Percentiles rank a stretch among this genome's conserved stretches.
These are phyloP conservation scores for Alosa alosa DNA, from an alignment of 2,113 vertebrate genomes.

Conservation along the genomic window DNA sequence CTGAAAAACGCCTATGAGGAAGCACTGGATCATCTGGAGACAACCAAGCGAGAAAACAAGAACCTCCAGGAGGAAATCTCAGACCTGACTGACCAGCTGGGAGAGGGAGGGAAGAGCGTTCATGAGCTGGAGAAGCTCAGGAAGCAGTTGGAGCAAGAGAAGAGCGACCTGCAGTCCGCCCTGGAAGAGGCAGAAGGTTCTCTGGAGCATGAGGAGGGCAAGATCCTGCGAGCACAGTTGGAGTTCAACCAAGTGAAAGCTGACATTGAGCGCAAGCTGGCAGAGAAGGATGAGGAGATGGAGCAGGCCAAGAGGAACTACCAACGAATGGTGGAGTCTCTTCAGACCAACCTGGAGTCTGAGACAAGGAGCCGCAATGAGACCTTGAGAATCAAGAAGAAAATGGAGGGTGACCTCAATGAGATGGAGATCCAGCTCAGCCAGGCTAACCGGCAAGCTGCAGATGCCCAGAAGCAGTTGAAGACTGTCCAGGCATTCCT, in stretches of 20 bases:
- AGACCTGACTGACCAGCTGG: constrained; percentile 81
- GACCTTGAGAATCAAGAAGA: constrained; percentile 81
- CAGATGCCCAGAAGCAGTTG: constrained; percentile 81
- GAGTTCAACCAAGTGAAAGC: constrained; percentile 79
- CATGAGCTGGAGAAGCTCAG: constrained; percentile 79
- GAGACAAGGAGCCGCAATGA: constrained; percentile 79
- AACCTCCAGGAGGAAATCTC: constrained; percentile 64
- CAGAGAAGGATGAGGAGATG: constrained; percentile 83
- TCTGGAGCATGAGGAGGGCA: constrained; percentile 81
- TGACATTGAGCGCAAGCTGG: constrained; percentile 73
- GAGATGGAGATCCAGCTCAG: constrained; percentile 79
- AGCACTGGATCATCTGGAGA: constrained; percentile 82
- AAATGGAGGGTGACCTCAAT: constrained; percentile 85
- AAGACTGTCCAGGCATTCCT: constrained; percentile 79
- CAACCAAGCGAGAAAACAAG: constrained; percentile 66
- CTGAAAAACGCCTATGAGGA: constrained; percentile 91
- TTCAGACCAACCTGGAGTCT: constrained; percentile 78
- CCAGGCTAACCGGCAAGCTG: constrained; percentile 74
- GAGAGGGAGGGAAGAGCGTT: constrained; percentile 75
- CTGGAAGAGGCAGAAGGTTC: constrained; percentile 91
- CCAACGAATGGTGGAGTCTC: constrained; percentile 71
- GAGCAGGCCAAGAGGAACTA: constrained; percentile 82
- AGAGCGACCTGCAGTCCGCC: constrained; percentile 81
- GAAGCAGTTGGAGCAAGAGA: constrained; percentile 86
- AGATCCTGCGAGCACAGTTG: constrained; percentile 78